phyloP scores from a whole-genome alignment of 2,113 vertebrate genomes.

The Oncorhynchus kisutch region DNA sequence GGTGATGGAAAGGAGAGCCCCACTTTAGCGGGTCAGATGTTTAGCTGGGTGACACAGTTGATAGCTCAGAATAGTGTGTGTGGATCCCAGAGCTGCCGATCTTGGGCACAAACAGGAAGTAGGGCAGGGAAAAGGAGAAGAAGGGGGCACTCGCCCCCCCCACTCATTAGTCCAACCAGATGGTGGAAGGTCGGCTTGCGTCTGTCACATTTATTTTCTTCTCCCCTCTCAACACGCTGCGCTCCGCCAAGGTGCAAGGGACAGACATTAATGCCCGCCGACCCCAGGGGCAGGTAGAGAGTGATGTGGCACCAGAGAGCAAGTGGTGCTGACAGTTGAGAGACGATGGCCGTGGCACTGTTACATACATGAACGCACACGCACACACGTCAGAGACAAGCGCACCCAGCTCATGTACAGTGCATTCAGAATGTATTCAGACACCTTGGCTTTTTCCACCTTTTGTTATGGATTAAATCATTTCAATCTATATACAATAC shows the following conservation, averaged over 20 bases:
- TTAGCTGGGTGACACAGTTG: not conserved
- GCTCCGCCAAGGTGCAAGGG: not conserved
- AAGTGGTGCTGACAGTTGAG: not conserved
- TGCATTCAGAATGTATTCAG: not conserved
- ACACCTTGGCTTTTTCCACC: too few relatives aligned
- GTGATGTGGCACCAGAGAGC: not conserved
- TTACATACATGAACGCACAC: not conserved
- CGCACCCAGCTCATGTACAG: not conserved
- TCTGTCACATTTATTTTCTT: not conserved
- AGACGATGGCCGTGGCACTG: not conserved
- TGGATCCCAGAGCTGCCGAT: not conserved
- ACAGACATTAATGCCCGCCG: not conserved
- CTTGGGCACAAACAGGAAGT: not conserved
- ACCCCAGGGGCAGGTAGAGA: not conserved
- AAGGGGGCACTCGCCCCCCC: not conserved
- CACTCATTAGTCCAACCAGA: not conserved
- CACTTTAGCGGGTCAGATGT: not conserved
- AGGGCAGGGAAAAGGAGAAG: not conserved
- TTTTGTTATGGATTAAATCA: too few relatives aligned
- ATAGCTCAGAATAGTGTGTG: not conserved
- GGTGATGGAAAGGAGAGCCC: not conserved
- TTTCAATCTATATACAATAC: too few relatives aligned
- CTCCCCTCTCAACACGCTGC: not conserved
- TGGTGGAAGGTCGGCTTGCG: not conserved
- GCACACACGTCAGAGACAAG: too few relatives aligned